Evolutionary conservation across 2,113 vertebrate species (phyloP).

Genomic region (Saccopteryx leptura): DNA sequence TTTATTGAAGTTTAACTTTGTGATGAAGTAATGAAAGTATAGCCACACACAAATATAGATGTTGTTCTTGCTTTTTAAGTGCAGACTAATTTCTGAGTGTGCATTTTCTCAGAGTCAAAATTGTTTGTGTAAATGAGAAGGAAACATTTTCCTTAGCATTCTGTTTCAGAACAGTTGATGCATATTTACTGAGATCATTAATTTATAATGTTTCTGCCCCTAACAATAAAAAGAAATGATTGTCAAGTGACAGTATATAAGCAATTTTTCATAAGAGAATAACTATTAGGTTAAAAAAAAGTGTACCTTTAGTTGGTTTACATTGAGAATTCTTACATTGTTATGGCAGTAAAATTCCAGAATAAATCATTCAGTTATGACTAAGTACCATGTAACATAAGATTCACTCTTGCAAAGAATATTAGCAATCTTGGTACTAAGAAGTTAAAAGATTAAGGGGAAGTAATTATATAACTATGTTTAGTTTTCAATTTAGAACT

Average conservation of each 20-base stretch:
- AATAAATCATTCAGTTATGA: background rate
- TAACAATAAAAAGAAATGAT: background rate
- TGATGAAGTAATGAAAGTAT: background rate
- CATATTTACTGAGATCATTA: background rate
- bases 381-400: background rate
- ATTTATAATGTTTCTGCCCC: background rate
- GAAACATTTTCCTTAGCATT: background rate
- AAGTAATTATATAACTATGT: background rate
- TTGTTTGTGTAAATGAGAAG: background rate
- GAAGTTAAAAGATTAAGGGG: background rate
- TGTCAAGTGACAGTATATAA: background rate
- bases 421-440: background rate
- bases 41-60: background rate
- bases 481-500: background rate
- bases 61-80: background rate
- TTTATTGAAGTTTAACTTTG: background rate
- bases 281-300: background rate
- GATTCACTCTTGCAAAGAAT: background rate
- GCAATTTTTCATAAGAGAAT: background rate
- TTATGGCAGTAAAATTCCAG: background rate
- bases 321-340: background rate
- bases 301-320: background rate
- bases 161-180: background rate
- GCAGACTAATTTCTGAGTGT: background rate
- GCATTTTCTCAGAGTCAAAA: slow-evolving; percentile 11